These are phyloP conservation scores for Hirudinaria manillensis DNA, from an alignment of 2,888 invertebrate genomes.

Conservation along the genomic window DNA sequence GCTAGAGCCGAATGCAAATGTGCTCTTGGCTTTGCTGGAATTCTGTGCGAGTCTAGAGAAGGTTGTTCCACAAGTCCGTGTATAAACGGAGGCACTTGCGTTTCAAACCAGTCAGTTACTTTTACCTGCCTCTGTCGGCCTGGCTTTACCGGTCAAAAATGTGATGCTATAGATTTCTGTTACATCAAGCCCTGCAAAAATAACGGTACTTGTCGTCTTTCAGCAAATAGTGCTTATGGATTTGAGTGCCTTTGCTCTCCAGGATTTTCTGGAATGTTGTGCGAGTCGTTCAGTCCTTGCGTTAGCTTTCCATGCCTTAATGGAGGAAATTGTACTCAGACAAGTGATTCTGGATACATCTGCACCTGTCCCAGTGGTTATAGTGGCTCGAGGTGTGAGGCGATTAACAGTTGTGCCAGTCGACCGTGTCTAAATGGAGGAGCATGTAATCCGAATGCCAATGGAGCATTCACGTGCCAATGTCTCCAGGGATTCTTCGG, in stretches of 20 bases:
- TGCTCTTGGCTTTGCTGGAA: constrained; percentile 35
- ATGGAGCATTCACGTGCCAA: constrained; percentile 37
- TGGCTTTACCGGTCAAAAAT: constrained; percentile 35
- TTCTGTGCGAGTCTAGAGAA: constrained; percentile 36
- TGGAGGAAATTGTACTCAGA: constrained; percentile 24
- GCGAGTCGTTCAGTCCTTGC: constrained; percentile 32
- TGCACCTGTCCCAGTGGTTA: constrained; percentile 35
- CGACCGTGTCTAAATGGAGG: constrained; percentile 42
- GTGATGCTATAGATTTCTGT: constrained; percentile 39
- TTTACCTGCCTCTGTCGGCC: constrained; percentile 32
- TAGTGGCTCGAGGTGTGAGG: constrained; percentile 36
- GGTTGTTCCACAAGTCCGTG: constrained; percentile 42
- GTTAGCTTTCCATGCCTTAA: constrained; percentile 28
- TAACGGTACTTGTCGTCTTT: constrained; percentile 28
- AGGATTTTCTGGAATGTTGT: constrained; percentile 35
- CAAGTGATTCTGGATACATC: background rate
- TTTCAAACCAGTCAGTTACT: background rate
- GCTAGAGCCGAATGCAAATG: constrained; percentile 45
- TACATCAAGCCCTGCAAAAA: constrained; percentile 36
- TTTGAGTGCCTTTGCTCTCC: constrained; percentile 31
- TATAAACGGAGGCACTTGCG: constrained; percentile 40
- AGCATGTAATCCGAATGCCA: constrained; percentile 34
- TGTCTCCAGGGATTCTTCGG: constrained; percentile 40
- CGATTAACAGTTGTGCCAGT: constrained; percentile 38
- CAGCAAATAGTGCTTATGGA: background rate